Conservation (phyloP, 2,113 vertebrate genomes). For the Excalfactoria chinensis region DNA sequence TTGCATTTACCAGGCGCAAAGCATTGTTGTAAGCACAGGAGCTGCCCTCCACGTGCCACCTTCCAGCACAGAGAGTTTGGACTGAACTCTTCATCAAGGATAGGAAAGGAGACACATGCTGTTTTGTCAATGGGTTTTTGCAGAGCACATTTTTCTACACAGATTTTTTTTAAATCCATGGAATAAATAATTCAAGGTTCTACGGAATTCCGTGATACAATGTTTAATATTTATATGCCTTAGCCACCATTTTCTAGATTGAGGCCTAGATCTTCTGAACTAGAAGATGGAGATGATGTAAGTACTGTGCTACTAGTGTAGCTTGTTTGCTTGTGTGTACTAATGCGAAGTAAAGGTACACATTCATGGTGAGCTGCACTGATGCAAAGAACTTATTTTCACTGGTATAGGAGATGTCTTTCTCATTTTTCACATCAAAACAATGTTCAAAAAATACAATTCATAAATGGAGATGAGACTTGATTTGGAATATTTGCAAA, state of each 20-base stretch:
- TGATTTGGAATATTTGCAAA: neutral
- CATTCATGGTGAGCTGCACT: neutral
- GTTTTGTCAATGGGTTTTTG: neutral
- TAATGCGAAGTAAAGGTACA: neutral
- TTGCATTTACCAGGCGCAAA: neutral
- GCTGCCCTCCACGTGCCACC: neutral
- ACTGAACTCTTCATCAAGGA: neutral
- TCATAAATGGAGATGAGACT: neutral
- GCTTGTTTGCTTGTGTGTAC: neutral
- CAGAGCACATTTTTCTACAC: neutral
- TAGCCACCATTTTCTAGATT: neutral
- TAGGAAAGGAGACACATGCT: neutral
- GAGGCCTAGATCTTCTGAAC: neutral
- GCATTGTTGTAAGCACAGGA: neutral
- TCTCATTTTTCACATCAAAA: neutral
- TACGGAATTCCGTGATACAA: too few relatives aligned
- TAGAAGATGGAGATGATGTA: neutral
- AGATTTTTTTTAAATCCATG: neutral
- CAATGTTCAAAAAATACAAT: neutral
- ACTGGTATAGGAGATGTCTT: neutral
- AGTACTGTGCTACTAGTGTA: neutral
- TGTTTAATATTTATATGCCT: neutral
- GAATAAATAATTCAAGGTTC: slow-evolving; percentile 3
- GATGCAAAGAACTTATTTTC: neutral
- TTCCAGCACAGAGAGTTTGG: neutral